Evolutionary conservation across 2,888 invertebrate species (phyloP).

Genomic region (Pristionchus japonicus): DNA sequence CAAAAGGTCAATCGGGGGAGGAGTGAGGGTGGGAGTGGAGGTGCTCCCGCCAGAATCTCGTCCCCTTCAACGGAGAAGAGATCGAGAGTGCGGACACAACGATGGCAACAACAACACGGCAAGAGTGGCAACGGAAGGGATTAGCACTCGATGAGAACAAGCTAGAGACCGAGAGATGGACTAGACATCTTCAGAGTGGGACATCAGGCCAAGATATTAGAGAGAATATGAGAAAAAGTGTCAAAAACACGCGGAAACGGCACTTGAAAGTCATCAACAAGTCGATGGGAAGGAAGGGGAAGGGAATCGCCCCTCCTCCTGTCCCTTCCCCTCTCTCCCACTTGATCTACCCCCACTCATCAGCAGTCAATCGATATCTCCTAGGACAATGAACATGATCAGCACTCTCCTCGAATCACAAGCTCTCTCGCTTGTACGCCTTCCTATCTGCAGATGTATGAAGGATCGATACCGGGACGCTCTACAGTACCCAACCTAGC

Average conservation of each 20-base stretch:
- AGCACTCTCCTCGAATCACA: not conserved
- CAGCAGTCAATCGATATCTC: not conserved
- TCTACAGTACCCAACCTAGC: not conserved
- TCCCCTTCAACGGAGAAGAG: not conserved
- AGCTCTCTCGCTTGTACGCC: not conserved
- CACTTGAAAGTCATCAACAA: not conserved
- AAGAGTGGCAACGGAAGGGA: not conserved
- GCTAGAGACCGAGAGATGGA: not conserved
- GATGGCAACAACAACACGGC: not conserved
- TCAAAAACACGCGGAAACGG: not conserved
- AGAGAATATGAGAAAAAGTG: not conserved
- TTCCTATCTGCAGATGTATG: too few species aligned
- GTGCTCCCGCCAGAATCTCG: not conserved
- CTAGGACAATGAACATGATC: not conserved
- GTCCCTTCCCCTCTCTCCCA: not conserved
- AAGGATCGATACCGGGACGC: not conserved
- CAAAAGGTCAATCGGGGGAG: not conserved
- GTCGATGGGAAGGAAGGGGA: not conserved
- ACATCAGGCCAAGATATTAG: not conserved
- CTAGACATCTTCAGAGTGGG: not conserved
- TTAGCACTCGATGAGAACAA: not conserved
- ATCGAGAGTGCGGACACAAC: conserved; percentile 3
- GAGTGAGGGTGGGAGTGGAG: not conserved
- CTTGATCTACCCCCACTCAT: not conserved
- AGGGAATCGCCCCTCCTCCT: conserved; percentile 3